Evolutionary conservation across 2,797 vertebrate genomes (phyloP), one percentile per base, ranked within the genome.

Genomic region (Poecilia picta): DNA sequence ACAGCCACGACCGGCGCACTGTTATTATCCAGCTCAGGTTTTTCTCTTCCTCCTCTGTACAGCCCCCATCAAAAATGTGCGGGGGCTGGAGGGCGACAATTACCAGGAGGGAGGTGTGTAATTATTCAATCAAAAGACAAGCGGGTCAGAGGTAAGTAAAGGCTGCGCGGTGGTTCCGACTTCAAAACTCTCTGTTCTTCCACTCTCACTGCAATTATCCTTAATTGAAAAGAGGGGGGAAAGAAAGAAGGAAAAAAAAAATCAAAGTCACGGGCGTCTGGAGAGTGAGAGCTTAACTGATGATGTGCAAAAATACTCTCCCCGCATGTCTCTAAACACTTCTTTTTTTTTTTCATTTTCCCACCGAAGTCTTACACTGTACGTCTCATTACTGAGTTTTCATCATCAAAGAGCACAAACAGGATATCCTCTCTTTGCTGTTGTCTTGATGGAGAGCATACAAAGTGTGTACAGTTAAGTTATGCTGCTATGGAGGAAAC

Each of bases 61-160:
- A 33, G 72, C 89, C 82, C 68, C 87, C 89, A 91, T 92, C 88
- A 94, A 94, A 53, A 95, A 95, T 91, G 91, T 55, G 53, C 79
- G 93, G 84, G 85, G 89, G 77, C 87, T 90, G 70, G 74, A 90
- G 91, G 90, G 90, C 91, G 92, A 95, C 93, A 96, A 94, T 95
- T 94, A 94, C 91, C 93, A 94, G 83, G 93, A 94, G 85, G 87
- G 88, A 83, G 79, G 88, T 81, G 90, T 95, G 92, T 93, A 94
- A 95, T 95, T 95, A 95, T 94, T 95, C 90, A 91, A 95, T 93
- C 83, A 73, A 84, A 73, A 91, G 89, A 94, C 92, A 92, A 92
- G 90, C 86, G 87, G 92, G 93, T 91, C 85, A 90, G 92, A 92
- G 91, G 91, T 92, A 94, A 93, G 89, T 94, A 93, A 93, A 95